Evolutionary conservation across 2,888 invertebrate species (phyloP).

Genomic region (Pedicia rivosa): DNA sequence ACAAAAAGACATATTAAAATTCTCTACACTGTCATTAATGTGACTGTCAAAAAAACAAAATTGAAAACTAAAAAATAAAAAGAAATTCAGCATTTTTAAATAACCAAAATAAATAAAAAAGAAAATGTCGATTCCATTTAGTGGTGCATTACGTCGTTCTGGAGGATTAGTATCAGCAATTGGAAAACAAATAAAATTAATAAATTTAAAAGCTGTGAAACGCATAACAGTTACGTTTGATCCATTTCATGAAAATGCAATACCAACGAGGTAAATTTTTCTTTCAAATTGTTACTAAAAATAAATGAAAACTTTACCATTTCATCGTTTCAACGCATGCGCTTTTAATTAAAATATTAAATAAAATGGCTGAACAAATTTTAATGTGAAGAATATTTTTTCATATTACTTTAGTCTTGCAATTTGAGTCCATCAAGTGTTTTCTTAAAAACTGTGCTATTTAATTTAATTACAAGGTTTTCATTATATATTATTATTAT

Average conservation of each 20-base stretch:
- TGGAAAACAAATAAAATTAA: slow-evolving; percentile 46
- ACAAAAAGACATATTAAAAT: too few relatives aligned
- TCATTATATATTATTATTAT: too few relatives aligned
- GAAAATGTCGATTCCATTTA: slow-evolving; percentile 58
- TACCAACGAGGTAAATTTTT: slow-evolving; percentile 34
- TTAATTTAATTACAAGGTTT: too few relatives aligned
- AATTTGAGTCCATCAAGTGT: too few relatives aligned
- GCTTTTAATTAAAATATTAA: slow-evolving; percentile 4
- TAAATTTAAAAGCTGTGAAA: slow-evolving; percentile 67
- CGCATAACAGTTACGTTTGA: slow-evolving; percentile 67
- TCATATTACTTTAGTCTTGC: neutral
- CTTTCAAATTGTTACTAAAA: neutral
- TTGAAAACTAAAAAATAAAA: neutral
- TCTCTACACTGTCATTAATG: too few relatives aligned
- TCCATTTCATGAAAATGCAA: slow-evolving; percentile 60
- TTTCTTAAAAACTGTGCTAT: too few relatives aligned
- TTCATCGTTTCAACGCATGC: slow-evolving; percentile 8
- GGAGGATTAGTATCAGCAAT: slow-evolving; percentile 57
- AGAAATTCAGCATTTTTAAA: neutral
- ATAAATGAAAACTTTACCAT: neutral
- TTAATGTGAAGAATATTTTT: too few relatives aligned
- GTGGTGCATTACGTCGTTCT: slow-evolving; percentile 48
- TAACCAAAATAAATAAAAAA: neutral
- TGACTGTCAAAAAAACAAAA: slow-evolving; percentile 1
- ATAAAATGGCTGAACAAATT: slow-evolving; percentile 4